Base-by-base conservation (phyloP, 2,797 vertebrate species). In the Clangula hyemalis region DNA sequence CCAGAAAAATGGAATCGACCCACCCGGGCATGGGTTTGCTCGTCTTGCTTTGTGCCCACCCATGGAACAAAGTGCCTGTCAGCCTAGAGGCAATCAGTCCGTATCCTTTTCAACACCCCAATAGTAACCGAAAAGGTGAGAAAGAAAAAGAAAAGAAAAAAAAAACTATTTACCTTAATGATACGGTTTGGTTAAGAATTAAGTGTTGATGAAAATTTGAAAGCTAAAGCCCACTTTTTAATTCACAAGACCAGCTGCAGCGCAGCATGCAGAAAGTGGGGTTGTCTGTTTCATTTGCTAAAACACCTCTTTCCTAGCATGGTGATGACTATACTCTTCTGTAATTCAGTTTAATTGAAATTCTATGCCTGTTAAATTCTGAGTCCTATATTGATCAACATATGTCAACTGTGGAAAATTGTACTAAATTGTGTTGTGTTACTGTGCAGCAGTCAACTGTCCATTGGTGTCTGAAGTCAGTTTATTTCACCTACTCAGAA, bases 291-390 rank as follows among this genome's bases (percentile, higher is more conserved):
- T 94, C 93, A 93, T 97, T 97, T 95, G 92, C 94, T 87, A 77
- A 94, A 95, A 94, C 80, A 90, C 92, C 93, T 96, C 90, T 94
- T 88, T 88, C 80, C 69, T 90, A 78, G 71, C 81, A 84, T 3
- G 16, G 80, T 79, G 88, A 95, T 96, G 89, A 91, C 94, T 96
- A 62, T 86, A 95, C 94, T 96, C 94, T 92, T 95, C 76, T 17
- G 95, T 97, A 96, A 98, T 97, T 96, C 97, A 95, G 85, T 97
- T 97, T 97, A 98, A 98, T 97, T 97, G 97, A 96, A 97, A 98
- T 97, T 96, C 95, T 94, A 97, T 97, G 97, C 97, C 95, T 97
- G 96, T 97, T 97, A 97, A 97, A 97, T 97, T 96, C 95, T 64
- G 91, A 97, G 96, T 95, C 96, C 89, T 96, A 24, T 96, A 98